A percentile compares a stretch with the other conserved stretches of the same genome.
These are phyloP conservation scores for Gari tellinella DNA, from an alignment of 2,888 invertebrate genomes.

Conservation along the genomic window DNA sequence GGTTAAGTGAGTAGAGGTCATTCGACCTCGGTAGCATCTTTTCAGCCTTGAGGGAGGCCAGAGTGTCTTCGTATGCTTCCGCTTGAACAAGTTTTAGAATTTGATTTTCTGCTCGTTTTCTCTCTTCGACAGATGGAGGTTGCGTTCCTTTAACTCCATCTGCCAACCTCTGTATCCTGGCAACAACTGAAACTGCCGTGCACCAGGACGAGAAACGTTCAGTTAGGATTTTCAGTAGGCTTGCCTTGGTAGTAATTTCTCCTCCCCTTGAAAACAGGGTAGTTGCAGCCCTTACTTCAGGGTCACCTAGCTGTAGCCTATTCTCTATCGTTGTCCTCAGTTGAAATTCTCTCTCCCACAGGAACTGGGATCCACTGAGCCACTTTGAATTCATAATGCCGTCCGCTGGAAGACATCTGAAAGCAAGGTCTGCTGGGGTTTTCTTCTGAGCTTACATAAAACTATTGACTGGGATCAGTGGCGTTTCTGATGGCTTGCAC, in stretches of 20 bases:
- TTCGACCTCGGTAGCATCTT: conserved; percentile 50
- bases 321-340: neutral
- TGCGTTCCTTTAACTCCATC: conserved; percentile 26
- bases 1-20: conserved; percentile 10
- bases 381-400: conserved; percentile 14
- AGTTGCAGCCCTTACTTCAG: conserved; percentile 31
- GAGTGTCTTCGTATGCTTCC: neutral
- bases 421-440: conserved; percentile 66
- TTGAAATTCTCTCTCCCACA: conserved; percentile 26
- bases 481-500: conserved; percentile 55
- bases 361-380: conserved; percentile 42
- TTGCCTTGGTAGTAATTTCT: neutral
- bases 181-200: conserved; percentile 20
- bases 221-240: conserved; percentile 9
- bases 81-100: conserved; percentile 39
- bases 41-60: conserved; percentile 9
- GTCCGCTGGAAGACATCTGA: conserved; percentile 36
- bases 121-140: conserved; percentile 25
- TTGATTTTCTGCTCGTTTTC: conserved; percentile 21
- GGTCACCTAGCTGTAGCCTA: conserved; percentile 33
- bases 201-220: conserved; percentile 25
- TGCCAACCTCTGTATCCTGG: conserved; percentile 18
- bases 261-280: conserved; percentile 12
- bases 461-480: conserved; percentile 54
- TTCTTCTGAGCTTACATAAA: conserved; percentile 45